A percentile compares a stretch with the other conserved stretches of the same genome.
These are phyloP conservation scores for Anticlea derivata DNA, from an alignment of 2,888 invertebrate species.

Conservation along the genomic window DNA sequence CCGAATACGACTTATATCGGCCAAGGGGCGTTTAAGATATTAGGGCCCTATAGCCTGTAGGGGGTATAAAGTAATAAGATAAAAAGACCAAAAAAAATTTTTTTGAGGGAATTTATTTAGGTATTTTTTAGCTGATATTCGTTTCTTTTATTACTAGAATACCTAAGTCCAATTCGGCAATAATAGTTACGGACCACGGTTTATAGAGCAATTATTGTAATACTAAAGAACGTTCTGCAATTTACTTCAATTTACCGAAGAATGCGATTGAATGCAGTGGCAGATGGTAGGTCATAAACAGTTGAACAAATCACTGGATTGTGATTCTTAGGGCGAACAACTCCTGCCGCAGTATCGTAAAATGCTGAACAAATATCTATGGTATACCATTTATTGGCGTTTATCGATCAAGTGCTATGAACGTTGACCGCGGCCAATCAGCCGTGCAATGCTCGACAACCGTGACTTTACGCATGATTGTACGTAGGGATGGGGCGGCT, in stretches of 20 bases:
- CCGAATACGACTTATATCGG: no score
- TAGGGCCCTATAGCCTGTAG: no score
- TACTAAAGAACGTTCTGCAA: constrained; percentile 1
- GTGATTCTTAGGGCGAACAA: constrained; percentile 10
- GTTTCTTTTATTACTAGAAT: no score
- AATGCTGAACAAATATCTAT: constrained; percentile 35
- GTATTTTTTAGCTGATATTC: no score
- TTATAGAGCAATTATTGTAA: constrained; percentile 16
- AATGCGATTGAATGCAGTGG: constrained; percentile 9
- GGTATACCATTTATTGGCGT: constrained; percentile 34
- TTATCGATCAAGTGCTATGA: constrained; percentile 46
- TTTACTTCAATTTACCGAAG: constrained; percentile 12
- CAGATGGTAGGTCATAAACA: constrained; percentile 12
- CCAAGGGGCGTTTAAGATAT: no score
- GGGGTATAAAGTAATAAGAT: no score
- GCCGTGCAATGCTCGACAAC: constrained; percentile 45
- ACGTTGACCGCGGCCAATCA: constrained; percentile 47
- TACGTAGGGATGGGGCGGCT: constrained; percentile 16
- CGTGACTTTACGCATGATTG: constrained; percentile 42
- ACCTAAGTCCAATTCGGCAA: no score
- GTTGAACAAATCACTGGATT: constrained; percentile 19
- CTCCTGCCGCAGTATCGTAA: constrained; percentile 23
- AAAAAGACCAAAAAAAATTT: no score
- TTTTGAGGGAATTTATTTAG: no score
- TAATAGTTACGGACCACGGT: no score